These are phyloP conservation scores for Adrianichthys oophorus DNA, from an alignment of 2,797 vertebrate genomes.

Conservation along the genomic window DNA sequence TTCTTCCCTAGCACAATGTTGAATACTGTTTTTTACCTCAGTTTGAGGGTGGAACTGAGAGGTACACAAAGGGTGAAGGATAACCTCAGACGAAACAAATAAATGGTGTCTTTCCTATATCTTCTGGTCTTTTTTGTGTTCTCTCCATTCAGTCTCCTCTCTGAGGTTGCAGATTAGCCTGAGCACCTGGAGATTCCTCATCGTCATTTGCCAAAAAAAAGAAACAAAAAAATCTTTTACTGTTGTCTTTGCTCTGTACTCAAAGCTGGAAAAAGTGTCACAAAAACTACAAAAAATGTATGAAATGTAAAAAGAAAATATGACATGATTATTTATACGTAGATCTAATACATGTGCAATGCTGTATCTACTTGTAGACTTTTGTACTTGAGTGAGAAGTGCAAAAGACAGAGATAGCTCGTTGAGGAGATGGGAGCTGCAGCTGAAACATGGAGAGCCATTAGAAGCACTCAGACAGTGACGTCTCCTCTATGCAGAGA, in stretches of 20 bases:
- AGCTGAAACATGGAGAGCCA: constrained; percentile 33
- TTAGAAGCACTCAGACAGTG: constrained; percentile 56
- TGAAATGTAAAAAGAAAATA: constrained; percentile 70
- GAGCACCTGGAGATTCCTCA: constrained; percentile 78
- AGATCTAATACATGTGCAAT: constrained; percentile 78
- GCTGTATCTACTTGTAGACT: constrained; percentile 82
- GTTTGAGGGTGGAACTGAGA: constrained; percentile 84
- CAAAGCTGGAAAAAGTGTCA: constrained; percentile 59
- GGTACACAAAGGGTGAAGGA: constrained; percentile 69
- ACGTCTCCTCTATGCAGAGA: constrained; percentile 64
- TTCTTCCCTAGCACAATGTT: constrained; percentile 92
- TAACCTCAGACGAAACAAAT: constrained; percentile 62
- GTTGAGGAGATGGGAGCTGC: constrained; percentile 32
- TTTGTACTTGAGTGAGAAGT: constrained; percentile 51
- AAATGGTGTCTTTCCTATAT: constrained; percentile 56
- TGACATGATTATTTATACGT: constrained; percentile 75
- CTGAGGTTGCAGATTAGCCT: constrained; percentile 43
- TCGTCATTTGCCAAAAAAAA: constrained; percentile 80
- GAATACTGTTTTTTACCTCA: constrained; percentile 88
- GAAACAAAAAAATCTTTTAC: constrained; percentile 71
- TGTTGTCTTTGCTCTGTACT: constrained; percentile 72
- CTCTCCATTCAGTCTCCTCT: constrained; percentile 61
- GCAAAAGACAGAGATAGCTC: constrained; percentile 72
- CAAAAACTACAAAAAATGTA: constrained; percentile 52
- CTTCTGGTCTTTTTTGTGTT: constrained; percentile 56